Conservation (phyloP, 2,113 vertebrate species). For the Oreochromis aureus region DNA sequence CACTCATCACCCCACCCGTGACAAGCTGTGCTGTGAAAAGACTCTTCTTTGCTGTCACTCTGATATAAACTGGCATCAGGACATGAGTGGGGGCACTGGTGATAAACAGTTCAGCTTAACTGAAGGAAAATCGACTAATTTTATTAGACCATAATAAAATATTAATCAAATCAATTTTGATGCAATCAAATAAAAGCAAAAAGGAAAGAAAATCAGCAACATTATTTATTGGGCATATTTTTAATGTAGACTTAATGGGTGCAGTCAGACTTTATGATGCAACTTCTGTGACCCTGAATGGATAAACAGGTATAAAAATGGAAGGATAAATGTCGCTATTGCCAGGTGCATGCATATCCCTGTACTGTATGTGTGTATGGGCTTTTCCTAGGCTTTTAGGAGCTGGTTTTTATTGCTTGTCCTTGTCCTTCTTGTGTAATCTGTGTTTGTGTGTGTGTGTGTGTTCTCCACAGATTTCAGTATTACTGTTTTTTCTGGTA, state of each 20-base stretch:
- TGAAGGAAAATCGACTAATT: background rate
- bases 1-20: background rate
- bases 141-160: background rate
- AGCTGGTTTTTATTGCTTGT: background rate
- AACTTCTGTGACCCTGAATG: background rate
- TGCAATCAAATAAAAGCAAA: background rate
- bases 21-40: background rate
- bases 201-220: background rate
- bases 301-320: background rate
- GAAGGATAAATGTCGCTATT: background rate
- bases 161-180: background rate
- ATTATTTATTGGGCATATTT: background rate
- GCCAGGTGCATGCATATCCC: background rate
- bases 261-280: background rate
- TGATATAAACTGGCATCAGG: background rate
- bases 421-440: background rate
- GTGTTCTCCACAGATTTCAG: background rate
- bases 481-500: background rate
- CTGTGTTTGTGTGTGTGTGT: accelerated
- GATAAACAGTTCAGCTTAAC: background rate
- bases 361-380: background rate
- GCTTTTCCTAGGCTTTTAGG: background rate
- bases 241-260: background rate
- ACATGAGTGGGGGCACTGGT: background rate
- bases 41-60: background rate